Conservation (phyloP, 2,113 vertebrate species). For the Dromaius novaehollandiae region DNA sequence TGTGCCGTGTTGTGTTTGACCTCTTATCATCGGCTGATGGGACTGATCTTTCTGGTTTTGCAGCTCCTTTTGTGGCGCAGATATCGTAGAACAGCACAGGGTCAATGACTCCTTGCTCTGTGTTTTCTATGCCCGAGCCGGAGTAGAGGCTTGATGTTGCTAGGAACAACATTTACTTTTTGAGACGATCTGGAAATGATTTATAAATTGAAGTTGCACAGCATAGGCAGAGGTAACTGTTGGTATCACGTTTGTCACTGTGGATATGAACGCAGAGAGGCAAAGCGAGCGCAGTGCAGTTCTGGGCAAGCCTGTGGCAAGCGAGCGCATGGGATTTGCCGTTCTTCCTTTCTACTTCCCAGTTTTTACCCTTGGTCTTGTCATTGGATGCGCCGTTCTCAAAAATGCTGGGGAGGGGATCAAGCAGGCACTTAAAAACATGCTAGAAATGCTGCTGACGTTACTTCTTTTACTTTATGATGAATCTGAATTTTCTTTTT, state of each 20-base stretch:
- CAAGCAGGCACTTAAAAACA: rapidly evolving
- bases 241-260: not conserved
- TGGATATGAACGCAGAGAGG: not conserved
- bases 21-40: rapidly evolving
- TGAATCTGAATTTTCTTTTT: not conserved
- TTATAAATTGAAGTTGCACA: not conserved
- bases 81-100: rapidly evolving
- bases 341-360: not conserved
- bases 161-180: rapidly evolving
- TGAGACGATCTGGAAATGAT: not conserved
- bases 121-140: not conserved
- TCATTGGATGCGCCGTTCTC: rapidly evolving
- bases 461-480: not conserved
- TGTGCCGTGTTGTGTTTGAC: rapidly evolving
- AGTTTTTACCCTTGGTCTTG: not conserved
- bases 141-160: rapidly evolving
- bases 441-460: rapidly evolving
- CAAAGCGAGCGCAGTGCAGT: not conserved
- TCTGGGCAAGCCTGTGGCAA: too few species aligned
- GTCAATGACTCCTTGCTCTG: not conserved
- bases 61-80: rapidly evolving
- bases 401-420: not conserved
- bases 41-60: not conserved
- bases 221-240: not conserved
- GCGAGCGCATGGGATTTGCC: not conserved